Base-by-base conservation (phyloP, 92 coral and sea anemone species). In the Phymanthus crucifer region DNA sequence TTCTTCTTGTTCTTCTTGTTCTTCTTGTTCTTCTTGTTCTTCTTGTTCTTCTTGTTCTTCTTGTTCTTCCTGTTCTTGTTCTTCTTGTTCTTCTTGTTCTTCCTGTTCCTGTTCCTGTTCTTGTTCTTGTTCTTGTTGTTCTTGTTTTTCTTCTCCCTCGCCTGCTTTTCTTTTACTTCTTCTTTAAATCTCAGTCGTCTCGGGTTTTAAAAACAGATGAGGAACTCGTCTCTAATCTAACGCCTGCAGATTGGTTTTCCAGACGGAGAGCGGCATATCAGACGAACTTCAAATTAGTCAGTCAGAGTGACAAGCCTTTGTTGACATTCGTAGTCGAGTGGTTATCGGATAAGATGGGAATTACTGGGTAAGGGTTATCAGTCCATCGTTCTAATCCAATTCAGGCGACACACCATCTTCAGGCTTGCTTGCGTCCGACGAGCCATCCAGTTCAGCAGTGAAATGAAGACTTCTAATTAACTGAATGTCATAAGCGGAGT, bases 261-360 rank as follows among this genome's bases (percentile, higher is more conserved):
- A 23, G 27, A 21, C 29, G 8, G 16, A 21, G 6, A 23, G 4
- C 6, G 0, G 29, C 64, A 54, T 54, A 54, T 54, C 64, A 54
- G 64, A 21, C 64, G n/a, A 21, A 8, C 64, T 21, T 21, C n/a
- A 23, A 54, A 54, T 54, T 54, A 54, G 64, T 54, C 64, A 23
- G 27, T 4, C 29, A 23, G 64, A 11, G 64, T 21, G 64, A 54
- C 64, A 54, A 54, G 64, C 6, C 64, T 54, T 4, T 54, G 64
- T 54, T 54, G 64, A 54, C 64, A 54, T 54, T 54, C 64, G 6
- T 6, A 54, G 9, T 54, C 27, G 64, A 54, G 64, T 54, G 64
- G 64, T 54, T 54, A 21, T 54, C 64, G 64, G 64, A 54, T 54
- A 54, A 54, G 64, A 54, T n/a, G n/a, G 14, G 64, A 54, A 23